Percentiles rank a stretch among this genome's conserved stretches.
phyloP scores from a whole-genome alignment of 2,797 vertebrate genomes.

The Acrossocheilus wenchowensis region DNA sequence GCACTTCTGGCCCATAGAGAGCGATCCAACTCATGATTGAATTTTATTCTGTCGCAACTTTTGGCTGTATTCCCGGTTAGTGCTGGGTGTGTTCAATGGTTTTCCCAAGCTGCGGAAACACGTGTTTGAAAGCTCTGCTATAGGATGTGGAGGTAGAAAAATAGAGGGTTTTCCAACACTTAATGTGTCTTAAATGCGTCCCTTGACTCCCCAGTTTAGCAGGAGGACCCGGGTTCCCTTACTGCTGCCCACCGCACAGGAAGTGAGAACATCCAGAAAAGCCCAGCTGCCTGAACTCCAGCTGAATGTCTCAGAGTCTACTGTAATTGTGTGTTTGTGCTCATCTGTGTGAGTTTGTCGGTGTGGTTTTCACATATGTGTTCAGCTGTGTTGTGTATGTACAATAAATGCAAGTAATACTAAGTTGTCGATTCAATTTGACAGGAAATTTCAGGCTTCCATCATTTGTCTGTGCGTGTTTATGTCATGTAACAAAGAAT shows the following conservation, averaged over 20 bases:
- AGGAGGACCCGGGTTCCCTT: slow-evolving; percentile 79
- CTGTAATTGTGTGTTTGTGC: slow-evolving; percentile 16
- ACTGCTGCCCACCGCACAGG: slow-evolving; percentile 65
- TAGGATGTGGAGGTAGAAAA: slow-evolving; percentile 78
- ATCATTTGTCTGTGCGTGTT: background rate
- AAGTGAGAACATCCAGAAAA: slow-evolving; percentile 64
- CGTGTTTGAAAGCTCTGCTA: slow-evolving; percentile 75
- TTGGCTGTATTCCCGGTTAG: slow-evolving; percentile 54
- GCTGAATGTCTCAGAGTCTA: background rate
- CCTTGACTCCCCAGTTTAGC: slow-evolving; percentile 76
- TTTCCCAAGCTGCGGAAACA: slow-evolving; percentile 75
- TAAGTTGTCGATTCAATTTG: background rate
- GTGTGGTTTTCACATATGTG: background rate
- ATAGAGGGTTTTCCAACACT: slow-evolving; percentile 80
- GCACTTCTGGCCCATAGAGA: slow-evolving; percentile 72
- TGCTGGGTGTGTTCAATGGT: slow-evolving; percentile 61
- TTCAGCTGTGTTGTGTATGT: background rate
- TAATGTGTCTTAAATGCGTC: slow-evolving; percentile 83
- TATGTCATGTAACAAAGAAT: background rate
- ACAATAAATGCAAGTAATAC: background rate
- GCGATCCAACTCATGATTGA: slow-evolving; percentile 71
- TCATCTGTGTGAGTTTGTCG: slow-evolving; percentile 48
- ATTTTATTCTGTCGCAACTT: slow-evolving; percentile 56
- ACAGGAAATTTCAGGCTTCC: background rate
- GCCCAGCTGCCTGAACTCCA: slow-evolving; percentile 1